These are phyloP conservation scores for Aproaerema taeniolella DNA, from an alignment of 2,888 invertebrate species.

Conservation along the genomic window DNA sequence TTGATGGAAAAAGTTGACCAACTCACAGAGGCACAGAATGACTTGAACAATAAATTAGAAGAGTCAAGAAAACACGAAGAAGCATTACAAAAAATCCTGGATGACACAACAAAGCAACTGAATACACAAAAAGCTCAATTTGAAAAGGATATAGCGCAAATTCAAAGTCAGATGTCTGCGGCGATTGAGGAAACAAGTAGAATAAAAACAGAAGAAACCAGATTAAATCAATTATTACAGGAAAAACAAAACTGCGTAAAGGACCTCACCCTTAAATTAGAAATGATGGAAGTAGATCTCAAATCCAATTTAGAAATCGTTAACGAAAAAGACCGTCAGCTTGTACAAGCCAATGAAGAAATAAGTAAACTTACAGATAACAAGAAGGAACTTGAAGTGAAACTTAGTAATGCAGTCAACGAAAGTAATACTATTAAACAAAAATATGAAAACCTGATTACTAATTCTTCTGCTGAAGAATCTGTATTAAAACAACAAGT, in stretches of 20 bases:
- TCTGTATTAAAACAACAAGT: constrained; percentile 56
- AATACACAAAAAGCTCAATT: constrained; percentile 56
- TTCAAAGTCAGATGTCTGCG: constrained; percentile 42
- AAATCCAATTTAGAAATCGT: constrained; percentile 64
- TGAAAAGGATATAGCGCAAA: constrained; percentile 52
- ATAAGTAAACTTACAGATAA: constrained; percentile 51
- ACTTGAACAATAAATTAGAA: constrained; percentile 66
- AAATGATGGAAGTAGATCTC: constrained; percentile 65
- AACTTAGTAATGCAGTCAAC: constrained; percentile 49
- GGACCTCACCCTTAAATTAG: constrained; percentile 57
- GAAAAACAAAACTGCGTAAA: constrained; percentile 60
- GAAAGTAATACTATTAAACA: constrained; percentile 57
- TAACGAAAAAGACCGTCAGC: constrained; percentile 67
- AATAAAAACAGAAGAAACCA: constrained; percentile 41
- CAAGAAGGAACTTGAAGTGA: constrained; percentile 68
- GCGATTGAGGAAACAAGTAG: constrained; percentile 46
- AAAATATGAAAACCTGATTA: constrained; percentile 57
- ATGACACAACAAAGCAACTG: constrained; percentile 62
- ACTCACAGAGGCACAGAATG: constrained; percentile 65
- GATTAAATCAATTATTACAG: constrained; percentile 39
- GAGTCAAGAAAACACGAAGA: constrained; percentile 69
- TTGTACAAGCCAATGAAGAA: constrained; percentile 53
- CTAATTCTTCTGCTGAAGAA: constrained; percentile 62
- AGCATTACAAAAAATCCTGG: constrained; percentile 61
- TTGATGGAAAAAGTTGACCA: constrained; percentile 71